phyloP scores from a whole-genome alignment of 2,888 invertebrate species.

The Oxycera nigricornis region DNA sequence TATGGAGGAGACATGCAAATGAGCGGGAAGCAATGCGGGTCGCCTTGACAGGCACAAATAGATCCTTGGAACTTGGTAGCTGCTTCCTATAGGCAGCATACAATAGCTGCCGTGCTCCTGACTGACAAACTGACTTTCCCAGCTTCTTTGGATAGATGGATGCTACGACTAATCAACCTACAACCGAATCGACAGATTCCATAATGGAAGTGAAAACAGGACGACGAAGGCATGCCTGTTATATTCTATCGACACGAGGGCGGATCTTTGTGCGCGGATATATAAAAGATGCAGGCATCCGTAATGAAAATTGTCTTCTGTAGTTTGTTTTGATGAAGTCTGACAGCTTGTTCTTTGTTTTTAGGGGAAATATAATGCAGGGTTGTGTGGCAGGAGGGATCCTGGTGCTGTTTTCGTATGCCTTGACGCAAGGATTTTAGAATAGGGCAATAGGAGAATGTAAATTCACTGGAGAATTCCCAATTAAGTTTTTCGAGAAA shows the following conservation, averaged over 20 bases:
- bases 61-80: neutral
- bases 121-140: no score
- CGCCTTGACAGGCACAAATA: neutral
- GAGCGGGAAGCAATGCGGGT: neutral
- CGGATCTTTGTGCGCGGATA: conserved; percentile 12
- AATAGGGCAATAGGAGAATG: neutral
- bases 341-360: conserved; percentile 10
- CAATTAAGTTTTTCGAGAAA: neutral
- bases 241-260: conserved; percentile 14
- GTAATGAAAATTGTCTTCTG: conserved; percentile 34
- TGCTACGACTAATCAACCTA: conserved; percentile 29
- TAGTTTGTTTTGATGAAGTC: conserved; percentile 20
- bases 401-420: neutral
- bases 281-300: conserved; percentile 23
- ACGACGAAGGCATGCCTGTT: neutral
- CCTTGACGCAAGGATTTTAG: neutral
- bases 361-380: neutral
- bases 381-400: neutral
- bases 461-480: neutral
- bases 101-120: neutral
- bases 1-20: conserved; percentile 27
- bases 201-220: conserved; percentile 17
- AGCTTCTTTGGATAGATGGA: neutral
- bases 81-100: neutral
- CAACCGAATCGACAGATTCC: neutral